These are phyloP conservation scores for Alosa sapidissima DNA, from an alignment of 2,797 vertebrate genomes.

Conservation along the genomic window DNA sequence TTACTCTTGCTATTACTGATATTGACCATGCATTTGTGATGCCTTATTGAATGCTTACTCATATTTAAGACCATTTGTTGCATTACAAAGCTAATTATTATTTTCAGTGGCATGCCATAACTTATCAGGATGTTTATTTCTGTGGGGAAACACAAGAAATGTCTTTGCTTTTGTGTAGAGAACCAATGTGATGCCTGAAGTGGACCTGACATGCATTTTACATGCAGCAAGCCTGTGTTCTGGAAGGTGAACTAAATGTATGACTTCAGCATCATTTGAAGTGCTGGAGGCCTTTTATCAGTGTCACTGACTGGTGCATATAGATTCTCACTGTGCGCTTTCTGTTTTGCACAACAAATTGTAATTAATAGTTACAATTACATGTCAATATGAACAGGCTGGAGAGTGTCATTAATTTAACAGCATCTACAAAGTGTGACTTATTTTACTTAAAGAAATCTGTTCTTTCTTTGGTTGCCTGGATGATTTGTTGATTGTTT, in stretches of 20 bases:
- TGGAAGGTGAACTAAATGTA: background rate
- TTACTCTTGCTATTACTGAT: constrained; percentile 11
- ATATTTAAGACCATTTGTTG: background rate
- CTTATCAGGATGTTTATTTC: background rate
- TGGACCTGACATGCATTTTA: background rate
- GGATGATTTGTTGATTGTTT: background rate
- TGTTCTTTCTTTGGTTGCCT: background rate
- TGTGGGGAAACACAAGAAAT: background rate
- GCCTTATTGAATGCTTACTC: constrained; percentile 21
- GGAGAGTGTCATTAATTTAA: background rate
- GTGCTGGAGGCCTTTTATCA: background rate
- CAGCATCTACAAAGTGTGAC: background rate
- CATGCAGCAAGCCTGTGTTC: background rate
- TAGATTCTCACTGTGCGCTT: constrained; percentile 11
- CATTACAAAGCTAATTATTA: background rate
- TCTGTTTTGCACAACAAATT: background rate
- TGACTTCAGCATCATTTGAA: background rate
- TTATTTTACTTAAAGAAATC: background rate
- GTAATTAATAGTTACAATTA: background rate
- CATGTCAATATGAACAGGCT: background rate
- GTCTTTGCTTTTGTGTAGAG: background rate
- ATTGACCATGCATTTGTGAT: background rate
- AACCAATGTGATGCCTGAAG: background rate
- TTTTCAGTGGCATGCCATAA: constrained; percentile 20
- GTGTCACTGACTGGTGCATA: background rate